Evolutionary conservation across 2,113 vertebrate species (phyloP), one percentile per base, ranked within the genome.

Genomic region (Chroicocephalus ridibundus): DNA sequence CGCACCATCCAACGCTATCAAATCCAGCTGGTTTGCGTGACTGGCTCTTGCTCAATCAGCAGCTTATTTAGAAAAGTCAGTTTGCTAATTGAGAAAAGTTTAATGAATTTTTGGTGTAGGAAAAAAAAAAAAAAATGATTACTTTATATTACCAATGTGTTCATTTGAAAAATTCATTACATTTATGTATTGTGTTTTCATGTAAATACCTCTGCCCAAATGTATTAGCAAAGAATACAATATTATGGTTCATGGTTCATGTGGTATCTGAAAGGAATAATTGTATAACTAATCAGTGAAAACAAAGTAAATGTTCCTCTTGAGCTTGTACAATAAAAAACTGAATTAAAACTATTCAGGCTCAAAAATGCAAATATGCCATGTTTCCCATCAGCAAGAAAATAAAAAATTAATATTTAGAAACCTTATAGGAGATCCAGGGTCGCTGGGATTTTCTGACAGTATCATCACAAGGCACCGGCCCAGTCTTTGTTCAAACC

Each of bases 281-380:
- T 98, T 98, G 98, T 98, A 97, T 98, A 98, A 98, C 97, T 98
- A 98, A 98, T 98, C 97, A 98, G 96, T 97, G 97, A 98, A 98
- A 98, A 98, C 97, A 98, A 98, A 98, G 98, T 97, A 98, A 98
- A 98, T 97, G 98, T 98, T 98, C 97, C 97, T 98, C 96, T 98
- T 96, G 96, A 97, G 97, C 96, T 98, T 97, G 93, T 97, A 83
- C 93, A 98, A 98, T 98, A 98, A 98, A 98, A 97, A 96, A 97
- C 62, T 80, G 96, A 98, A 98, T 98, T 98, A 98, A 97, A 98
- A 98, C 97, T 98, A 97, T 96, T 97, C 98, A 98, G 97, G 97
- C 98, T 98, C 98, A 98, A 98, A 98, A 98, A 98, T 98, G 97
- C 98, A 98, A 98, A 98, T 98, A 98, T 26, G 96, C 62, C 88